Base-by-base conservation (phyloP, 2,113 vertebrate genomes). In the Plecotus auritus region DNA sequence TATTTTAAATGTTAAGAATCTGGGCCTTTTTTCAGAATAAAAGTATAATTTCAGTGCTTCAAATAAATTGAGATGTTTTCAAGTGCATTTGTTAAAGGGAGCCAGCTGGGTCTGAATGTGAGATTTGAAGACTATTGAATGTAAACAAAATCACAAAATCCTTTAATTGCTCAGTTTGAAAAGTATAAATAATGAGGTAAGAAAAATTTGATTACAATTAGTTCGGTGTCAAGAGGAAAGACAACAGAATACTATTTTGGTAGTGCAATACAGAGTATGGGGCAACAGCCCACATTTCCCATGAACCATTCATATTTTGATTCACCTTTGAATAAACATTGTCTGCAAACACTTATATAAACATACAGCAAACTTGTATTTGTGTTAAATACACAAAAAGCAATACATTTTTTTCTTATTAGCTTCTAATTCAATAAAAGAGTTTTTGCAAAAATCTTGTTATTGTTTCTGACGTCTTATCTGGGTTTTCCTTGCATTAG, bases 1-100 rank as follows among this genome's bases (percentile, higher is more conserved):
- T 92, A 89, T 93, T 73, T 18, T 95, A 90, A 86, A 61, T 80
- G 16, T 89, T 78, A 91, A 77, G 28, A 89, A 64, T 77, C 73
- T 61, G 16, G 26, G 16, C 11, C 77, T 88, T 69, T 69, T 14
- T 92, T 76, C 28, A 72, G 23, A 95, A 93, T 80, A 59, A 78
- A 93, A 80, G 10, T 87, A 30, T 78, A 32, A 87, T 95, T 90
- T 83, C 35, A 77, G 35, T 23, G 18, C 47, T 91, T 95, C 18
- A 80, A 61, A 70, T 81, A 76, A 86, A 76, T 30, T 28, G 37
- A 85, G 32, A 77, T 70, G 7, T 32, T 77, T 37, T 83, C 20
- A 61, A 85, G 7, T 42, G 8, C n/a, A 18, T 94, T 90, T 94
- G 51, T 88, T 90, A 83, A 93, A 49, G 42, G 14, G 9, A 70